phyloP scores from a whole-genome alignment of 2,888 invertebrate genomes.

The Fragum fragum region DNA sequence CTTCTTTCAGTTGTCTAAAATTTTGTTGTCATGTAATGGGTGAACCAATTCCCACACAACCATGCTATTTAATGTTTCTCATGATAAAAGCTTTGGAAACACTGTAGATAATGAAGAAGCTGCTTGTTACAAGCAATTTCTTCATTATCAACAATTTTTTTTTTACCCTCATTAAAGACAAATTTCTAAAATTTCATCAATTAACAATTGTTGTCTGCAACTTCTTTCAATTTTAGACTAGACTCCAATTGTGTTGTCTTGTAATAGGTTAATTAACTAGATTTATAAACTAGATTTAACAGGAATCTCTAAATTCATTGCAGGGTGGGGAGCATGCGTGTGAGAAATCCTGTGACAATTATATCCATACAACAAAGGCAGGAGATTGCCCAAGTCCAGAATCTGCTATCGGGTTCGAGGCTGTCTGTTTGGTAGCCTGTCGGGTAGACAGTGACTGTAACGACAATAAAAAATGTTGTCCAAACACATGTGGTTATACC shows the following conservation, averaged over 20 bases:
- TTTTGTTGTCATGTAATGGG: too few species aligned
- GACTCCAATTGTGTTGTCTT: too few species aligned
- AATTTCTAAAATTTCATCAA: neutral
- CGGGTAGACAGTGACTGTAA: conserved; percentile 85
- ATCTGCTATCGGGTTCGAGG: conserved; percentile 71
- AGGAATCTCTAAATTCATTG: conserved; percentile 8
- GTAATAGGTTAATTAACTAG: neutral
- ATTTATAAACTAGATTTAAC: neutral
- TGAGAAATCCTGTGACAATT: conserved; percentile 82
- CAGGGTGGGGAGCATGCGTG: conserved; percentile 53
- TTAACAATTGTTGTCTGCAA: neutral
- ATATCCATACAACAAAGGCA: conserved; percentile 81
- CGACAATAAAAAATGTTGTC: conserved; percentile 85
- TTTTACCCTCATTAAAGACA: neutral
- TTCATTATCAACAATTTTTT: too few species aligned
- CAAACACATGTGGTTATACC: conserved; percentile 80
- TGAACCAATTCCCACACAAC: too few species aligned
- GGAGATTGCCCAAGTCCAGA: conserved; percentile 84
- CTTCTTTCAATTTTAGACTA: too few species aligned
- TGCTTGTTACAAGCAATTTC: too few species aligned
- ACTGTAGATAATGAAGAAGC: too few species aligned
- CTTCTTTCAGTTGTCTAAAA: too few species aligned
- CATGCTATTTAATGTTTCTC: too few species aligned
- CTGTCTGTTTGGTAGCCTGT: conserved; percentile 83
- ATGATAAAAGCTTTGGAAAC: too few species aligned